Percentiles rank a stretch among this genome's conserved stretches.
Evolutionary conservation across 2,797 vertebrate genomes (phyloP).

Genomic region (Anolis apletophallus): DNA sequence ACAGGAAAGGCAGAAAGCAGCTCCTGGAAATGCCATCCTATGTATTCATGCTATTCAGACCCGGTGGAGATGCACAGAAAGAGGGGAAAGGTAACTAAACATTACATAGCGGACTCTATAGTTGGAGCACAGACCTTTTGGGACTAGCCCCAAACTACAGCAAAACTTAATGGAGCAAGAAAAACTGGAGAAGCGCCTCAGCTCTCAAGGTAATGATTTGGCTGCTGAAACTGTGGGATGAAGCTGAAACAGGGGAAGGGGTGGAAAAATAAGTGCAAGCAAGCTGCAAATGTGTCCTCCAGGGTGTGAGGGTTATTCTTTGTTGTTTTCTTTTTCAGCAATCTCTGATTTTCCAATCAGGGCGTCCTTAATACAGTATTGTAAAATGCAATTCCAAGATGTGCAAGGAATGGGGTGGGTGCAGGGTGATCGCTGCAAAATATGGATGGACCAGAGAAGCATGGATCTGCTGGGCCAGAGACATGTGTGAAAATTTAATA

Average conservation of each 20-base stretch:
- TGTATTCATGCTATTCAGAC: background rate
- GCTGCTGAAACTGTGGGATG: background rate
- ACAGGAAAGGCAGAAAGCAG: background rate
- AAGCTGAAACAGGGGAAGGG: background rate
- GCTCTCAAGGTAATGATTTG: slow-evolving; percentile 1
- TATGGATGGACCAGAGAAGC: background rate
- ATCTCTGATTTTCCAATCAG: slow-evolving; percentile 23
- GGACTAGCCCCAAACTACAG: background rate
- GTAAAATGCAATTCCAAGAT: background rate
- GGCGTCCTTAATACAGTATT: background rate
- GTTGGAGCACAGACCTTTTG: background rate
- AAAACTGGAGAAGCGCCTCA: background rate
- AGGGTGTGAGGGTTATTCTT: background rate
- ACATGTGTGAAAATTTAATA: background rate
- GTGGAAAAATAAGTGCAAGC: background rate
- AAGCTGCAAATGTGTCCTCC: background rate
- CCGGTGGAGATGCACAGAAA: background rate
- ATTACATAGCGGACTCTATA: background rate
- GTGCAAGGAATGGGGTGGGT: background rate
- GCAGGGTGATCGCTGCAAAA: background rate
- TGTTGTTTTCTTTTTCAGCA: background rate
- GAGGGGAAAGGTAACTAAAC: background rate
- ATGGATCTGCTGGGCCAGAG: background rate
- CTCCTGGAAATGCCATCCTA: background rate
- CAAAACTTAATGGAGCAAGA: slow-evolving; percentile 17